phyloP scores from a whole-genome alignment of 2,888 invertebrate species.

The Rhaphigaster nebulosa region DNA sequence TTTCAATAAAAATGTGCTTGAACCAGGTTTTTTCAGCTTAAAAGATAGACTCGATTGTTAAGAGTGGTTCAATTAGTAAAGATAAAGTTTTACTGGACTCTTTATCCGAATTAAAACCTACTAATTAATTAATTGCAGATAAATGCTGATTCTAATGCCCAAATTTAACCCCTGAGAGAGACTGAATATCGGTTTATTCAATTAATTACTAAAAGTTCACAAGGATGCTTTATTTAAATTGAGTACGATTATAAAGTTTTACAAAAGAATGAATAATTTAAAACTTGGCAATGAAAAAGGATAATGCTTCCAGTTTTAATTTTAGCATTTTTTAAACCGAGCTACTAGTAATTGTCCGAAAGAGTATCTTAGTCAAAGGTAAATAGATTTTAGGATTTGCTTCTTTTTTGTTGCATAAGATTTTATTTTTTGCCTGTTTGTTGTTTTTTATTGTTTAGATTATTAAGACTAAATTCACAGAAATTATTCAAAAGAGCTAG shows the following conservation, averaged over 20 bases:
- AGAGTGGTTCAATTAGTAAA: not conserved
- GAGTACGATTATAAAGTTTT: not conserved
- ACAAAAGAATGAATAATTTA: not conserved
- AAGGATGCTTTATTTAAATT: not conserved
- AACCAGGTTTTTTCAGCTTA: not conserved
- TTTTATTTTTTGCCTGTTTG: too few species aligned
- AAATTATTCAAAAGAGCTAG: too few species aligned
- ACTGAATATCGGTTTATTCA: not conserved
- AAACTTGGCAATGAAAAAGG: not conserved
- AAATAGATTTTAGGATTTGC: too few species aligned
- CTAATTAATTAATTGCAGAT: not conserved
- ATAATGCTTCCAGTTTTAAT: not conserved
- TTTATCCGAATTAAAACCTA: not conserved
- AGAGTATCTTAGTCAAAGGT: not conserved
- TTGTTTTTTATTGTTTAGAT: too few species aligned
- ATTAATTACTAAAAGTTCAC: not conserved
- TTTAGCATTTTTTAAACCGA: too few species aligned
- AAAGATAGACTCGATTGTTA: not conserved
- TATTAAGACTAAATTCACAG: too few species aligned
- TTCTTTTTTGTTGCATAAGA: too few species aligned
- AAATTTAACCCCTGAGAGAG: not conserved
- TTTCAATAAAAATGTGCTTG: too few species aligned
- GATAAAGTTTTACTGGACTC: not conserved
- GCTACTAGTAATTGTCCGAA: not conserved
- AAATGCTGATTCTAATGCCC: not conserved